Conservation (phyloP, 2,113 vertebrate genomes). For the Elachura formosa region DNA sequence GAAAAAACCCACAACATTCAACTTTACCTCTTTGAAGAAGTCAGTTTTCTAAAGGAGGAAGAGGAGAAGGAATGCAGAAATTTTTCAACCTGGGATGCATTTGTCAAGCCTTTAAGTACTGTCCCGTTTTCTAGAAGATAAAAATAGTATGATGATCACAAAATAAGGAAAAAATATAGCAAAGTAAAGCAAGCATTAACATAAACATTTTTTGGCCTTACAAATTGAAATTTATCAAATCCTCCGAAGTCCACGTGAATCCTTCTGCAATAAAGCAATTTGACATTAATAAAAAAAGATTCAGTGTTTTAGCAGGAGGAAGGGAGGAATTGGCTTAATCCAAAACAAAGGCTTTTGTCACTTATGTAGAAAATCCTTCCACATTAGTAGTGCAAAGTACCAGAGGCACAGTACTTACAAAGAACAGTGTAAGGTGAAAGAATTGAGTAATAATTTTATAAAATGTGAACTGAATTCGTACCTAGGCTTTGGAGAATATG, state of each 20-base stretch:
- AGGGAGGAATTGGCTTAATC: neutral
- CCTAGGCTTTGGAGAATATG: neutral
- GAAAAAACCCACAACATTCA: neutral
- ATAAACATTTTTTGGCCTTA: neutral
- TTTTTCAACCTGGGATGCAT: slow-evolving; percentile 84
- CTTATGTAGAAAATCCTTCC: neutral
- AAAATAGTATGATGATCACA: neutral
- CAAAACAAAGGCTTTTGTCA: neutral
- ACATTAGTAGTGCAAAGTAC: neutral
- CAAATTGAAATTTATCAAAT: neutral
- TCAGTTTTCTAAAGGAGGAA: slow-evolving; percentile 83
- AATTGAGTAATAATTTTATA: neutral
- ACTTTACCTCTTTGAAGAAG: slow-evolving; percentile 81
- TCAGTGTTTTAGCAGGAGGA: neutral
- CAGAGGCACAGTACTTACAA: neutral
- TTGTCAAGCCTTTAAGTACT: slow-evolving; percentile 75
- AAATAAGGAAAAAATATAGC: neutral
- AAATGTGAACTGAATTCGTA: neutral
- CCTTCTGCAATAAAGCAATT: neutral
- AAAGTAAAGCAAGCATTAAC: neutral
- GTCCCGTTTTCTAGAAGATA: slow-evolving; percentile 61
- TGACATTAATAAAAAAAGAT: neutral
- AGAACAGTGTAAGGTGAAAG: neutral
- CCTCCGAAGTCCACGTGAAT: neutral
- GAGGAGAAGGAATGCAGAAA: slow-evolving; percentile 75